phyloP scores from a whole-genome alignment of 2,888 invertebrate species.

The Nephrotoma guestfalica region DNA sequence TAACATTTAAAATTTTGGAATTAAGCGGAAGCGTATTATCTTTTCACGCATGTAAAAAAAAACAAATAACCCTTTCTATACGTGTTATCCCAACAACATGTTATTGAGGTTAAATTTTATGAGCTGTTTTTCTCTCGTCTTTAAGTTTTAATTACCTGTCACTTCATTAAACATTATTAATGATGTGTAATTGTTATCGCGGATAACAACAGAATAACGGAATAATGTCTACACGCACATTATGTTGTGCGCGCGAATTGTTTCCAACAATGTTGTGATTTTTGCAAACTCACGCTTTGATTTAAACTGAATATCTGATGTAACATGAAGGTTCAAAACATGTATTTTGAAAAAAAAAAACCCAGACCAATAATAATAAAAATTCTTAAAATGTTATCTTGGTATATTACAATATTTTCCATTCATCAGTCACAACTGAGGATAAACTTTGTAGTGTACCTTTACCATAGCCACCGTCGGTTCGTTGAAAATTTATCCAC shows the following conservation, averaged over 20 bases:
- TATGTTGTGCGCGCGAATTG: background rate
- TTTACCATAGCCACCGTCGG: background rate
- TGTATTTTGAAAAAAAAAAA: background rate
- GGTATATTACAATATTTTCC: background rate
- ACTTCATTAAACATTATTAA: background rate
- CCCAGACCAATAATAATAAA: background rate
- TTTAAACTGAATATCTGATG: background rate
- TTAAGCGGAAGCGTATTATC: background rate
- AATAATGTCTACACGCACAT: background rate
- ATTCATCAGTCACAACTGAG: background rate
- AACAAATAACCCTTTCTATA: background rate
- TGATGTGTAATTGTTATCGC: background rate
- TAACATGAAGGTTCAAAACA: background rate
- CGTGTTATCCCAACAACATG: background rate
- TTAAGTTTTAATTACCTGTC: background rate
- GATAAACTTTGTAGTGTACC: too few species aligned
- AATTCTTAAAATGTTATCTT: background rate
- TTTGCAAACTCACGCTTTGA: background rate
- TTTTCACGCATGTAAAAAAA: background rate
- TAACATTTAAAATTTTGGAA: background rate
- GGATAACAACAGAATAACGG: background rate
- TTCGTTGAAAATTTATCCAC: background rate
- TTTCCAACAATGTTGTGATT: background rate
- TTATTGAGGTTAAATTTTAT: background rate
- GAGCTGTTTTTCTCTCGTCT: background rate